A percentile compares a stretch with the other conserved stretches of the same genome.
Evolutionary conservation across 2,888 invertebrate genomes (phyloP).

Genomic region (Amaurobius ferox): DNA sequence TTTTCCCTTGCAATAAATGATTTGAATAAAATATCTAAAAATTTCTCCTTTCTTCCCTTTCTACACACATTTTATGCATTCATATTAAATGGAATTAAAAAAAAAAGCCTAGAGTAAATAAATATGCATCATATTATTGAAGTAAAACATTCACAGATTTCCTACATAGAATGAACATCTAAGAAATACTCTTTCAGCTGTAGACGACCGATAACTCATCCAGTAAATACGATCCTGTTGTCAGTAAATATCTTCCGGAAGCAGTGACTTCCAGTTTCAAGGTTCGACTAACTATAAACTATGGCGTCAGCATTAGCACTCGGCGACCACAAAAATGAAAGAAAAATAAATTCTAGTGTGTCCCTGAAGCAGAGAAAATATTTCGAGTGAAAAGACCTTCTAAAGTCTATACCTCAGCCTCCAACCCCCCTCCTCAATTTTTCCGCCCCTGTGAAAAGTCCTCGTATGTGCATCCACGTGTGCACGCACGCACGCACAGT

Average conservation of each 20-base stretch:
- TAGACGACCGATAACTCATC: neutral
- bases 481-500: conserved; percentile 16
- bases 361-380: conserved; percentile 34
- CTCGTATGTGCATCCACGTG: conserved; percentile 35
- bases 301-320: neutral
- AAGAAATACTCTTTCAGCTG: neutral
- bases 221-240: neutral
- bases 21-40: too few species aligned
- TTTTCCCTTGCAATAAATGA: too few species aligned
- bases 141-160: too few species aligned
- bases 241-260: conserved; percentile 11
- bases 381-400: conserved; percentile 22
- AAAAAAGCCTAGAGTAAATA: too few species aligned
- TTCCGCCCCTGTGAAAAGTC: conserved; percentile 12
- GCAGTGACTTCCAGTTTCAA: neutral
- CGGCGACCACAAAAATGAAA: conserved; percentile 23
- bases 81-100: too few species aligned
- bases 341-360: conserved; percentile 58
- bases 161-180: too few species aligned
- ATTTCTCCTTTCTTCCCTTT: too few species aligned
- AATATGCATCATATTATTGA: too few species aligned
- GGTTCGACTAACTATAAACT: conserved; percentile 13
- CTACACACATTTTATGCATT: too few species aligned
- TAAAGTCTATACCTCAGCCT: conserved; percentile 17
- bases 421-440: neutral